A percentile compares a stretch with the other conserved stretches of the same genome.
phyloP scores from a whole-genome alignment of 2,797 vertebrate genomes.

The Gallirallus australis region DNA sequence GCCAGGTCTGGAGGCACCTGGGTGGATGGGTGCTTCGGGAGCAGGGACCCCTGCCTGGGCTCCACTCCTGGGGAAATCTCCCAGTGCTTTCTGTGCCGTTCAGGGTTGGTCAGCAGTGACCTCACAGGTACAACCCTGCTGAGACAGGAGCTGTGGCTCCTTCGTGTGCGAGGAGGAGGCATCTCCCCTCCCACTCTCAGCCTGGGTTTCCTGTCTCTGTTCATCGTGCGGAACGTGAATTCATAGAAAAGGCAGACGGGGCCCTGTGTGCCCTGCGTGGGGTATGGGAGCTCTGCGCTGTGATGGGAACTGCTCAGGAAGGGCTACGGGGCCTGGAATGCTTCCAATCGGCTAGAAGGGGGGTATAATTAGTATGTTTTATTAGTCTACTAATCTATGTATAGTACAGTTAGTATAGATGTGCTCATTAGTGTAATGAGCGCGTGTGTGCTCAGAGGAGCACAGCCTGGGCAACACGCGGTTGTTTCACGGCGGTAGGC shows the following conservation, averaged over 20 bases:
- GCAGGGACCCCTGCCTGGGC: fast-evolving
- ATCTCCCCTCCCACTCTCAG: background rate
- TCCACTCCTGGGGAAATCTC: background rate
- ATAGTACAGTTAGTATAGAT: too few relatives aligned
- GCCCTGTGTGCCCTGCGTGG: too few relatives aligned
- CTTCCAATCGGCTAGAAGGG: background rate
- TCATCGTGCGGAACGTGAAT: too few relatives aligned
- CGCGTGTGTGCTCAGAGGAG: too few relatives aligned
- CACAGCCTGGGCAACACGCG: background rate
- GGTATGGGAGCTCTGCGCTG: too few relatives aligned
- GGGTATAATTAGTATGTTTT: too few relatives aligned
- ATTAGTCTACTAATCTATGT: too few relatives aligned
- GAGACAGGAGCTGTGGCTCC: background rate
- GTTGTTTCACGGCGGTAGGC: background rate
- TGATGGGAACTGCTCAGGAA: too few relatives aligned
- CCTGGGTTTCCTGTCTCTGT: background rate
- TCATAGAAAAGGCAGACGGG: background rate
- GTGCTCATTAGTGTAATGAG: fast-evolving
- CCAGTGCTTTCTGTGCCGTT: fast-evolving
- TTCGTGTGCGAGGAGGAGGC: too few relatives aligned
- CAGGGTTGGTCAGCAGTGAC: background rate
- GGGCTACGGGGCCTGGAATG: too few relatives aligned
- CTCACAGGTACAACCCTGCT: background rate
- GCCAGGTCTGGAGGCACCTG: background rate
- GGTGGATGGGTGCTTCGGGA: fast-evolving